Conservation (phyloP, 2,797 vertebrate genomes). For the Pseudotriccus pelzelni region DNA sequence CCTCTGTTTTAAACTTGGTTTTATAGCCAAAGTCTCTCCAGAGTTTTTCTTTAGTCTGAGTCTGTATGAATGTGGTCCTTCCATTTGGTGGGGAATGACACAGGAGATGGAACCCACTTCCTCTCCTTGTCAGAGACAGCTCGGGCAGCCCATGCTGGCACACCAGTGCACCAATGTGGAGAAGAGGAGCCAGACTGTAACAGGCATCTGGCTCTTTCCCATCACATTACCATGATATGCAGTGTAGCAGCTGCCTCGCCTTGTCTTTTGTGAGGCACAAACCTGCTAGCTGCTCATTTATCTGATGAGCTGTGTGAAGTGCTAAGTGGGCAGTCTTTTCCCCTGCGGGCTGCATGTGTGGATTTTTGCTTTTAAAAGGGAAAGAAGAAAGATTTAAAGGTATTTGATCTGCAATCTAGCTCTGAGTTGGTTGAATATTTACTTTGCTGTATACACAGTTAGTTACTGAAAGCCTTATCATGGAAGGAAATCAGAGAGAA, state of each 20-base stretch:
- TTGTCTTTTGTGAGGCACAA: not conserved
- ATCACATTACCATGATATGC: not conserved
- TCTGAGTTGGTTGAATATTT: slow-evolving; percentile 36
- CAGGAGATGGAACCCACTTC: not conserved
- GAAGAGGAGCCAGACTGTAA: not conserved
- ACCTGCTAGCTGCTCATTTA: not conserved
- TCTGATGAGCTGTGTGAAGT: slow-evolving; percentile 13
- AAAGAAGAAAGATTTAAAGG: slow-evolving; percentile 17
- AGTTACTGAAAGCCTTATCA: not conserved
- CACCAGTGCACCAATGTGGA: fast-evolving
- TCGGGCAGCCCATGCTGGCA: not conserved
- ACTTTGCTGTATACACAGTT: not conserved
- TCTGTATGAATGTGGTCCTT: not conserved
- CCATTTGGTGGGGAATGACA: not conserved
- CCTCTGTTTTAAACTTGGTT: not conserved
- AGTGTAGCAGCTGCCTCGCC: not conserved
- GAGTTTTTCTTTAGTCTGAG: not conserved
- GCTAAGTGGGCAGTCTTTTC: not conserved
- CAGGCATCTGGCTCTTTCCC: not conserved
- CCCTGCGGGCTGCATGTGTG: slow-evolving; percentile 1
- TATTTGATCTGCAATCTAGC: not conserved
- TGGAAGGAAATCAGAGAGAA: not conserved
- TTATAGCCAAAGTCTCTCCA: fast-evolving
- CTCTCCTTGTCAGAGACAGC: not conserved
- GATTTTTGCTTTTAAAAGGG: slow-evolving; percentile 13